phyloP scores from a whole-genome alignment of 2,113 vertebrate genomes.

The Aythya baeri region DNA sequence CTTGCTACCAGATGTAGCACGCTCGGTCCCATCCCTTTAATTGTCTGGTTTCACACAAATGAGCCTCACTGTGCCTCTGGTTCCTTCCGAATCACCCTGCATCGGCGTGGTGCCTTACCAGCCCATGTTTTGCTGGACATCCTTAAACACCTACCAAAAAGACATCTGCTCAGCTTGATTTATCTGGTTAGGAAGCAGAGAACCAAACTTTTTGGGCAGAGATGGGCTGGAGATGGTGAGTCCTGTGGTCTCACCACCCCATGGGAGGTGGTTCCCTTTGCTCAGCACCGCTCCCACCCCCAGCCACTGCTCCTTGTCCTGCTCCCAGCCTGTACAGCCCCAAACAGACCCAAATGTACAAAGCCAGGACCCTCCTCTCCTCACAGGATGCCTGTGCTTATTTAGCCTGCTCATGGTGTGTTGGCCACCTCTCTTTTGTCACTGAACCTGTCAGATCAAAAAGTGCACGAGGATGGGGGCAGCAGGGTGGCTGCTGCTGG shows the following conservation, averaged over 20 bases:
- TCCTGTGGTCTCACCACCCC: neutral
- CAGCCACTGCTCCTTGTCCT: neutral
- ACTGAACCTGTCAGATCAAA: accelerated
- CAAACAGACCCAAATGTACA: neutral
- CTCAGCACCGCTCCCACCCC: accelerated
- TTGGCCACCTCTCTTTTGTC: neutral
- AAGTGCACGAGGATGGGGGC: accelerated
- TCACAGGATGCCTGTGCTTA: neutral
- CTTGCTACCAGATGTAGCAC: neutral
- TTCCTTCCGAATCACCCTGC: neutral
- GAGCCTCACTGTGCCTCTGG: neutral
- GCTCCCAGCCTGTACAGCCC: neutral
- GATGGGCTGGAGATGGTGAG: neutral
- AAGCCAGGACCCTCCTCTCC: neutral
- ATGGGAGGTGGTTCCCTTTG: neutral
- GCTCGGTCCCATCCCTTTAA: neutral
- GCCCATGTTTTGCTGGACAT: neutral
- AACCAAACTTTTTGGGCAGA: neutral
- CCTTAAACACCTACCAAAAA: neutral
- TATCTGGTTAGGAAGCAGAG: neutral
- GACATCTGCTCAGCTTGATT: neutral
- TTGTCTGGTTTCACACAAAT: neutral
- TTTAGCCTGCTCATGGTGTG: too few relatives aligned
- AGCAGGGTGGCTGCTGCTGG: neutral
- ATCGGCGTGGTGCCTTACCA: accelerated